These are phyloP conservation scores for Enoplosus armatus DNA, from an alignment of 2,797 vertebrate species.

Conservation along the genomic window DNA sequence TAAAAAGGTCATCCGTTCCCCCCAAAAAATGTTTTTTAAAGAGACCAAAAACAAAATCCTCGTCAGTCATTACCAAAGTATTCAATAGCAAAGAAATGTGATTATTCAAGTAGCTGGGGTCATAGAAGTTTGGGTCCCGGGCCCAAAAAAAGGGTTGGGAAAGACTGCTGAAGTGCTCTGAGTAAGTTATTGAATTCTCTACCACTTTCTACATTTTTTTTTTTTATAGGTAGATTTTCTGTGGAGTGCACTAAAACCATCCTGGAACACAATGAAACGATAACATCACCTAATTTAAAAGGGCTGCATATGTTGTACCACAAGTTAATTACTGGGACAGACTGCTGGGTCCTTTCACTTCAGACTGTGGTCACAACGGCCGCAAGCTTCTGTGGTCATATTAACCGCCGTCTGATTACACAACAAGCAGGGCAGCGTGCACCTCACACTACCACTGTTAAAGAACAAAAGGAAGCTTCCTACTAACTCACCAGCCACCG, in stretches of 20 bases:
- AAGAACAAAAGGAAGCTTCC: not conserved
- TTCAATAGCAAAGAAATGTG: not conserved
- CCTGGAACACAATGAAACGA: not conserved
- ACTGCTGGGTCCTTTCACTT: not conserved
- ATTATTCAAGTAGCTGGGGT: not conserved
- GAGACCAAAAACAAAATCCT: too few relatives aligned
- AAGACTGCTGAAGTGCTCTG: not conserved
- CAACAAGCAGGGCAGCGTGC: not conserved
- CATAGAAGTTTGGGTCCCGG: not conserved
- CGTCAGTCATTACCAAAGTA: not conserved
- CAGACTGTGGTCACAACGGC: conserved; percentile 2
- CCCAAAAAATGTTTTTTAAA: too few relatives aligned
- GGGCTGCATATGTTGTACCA: conserved; percentile 1
- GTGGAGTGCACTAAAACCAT: not conserved
- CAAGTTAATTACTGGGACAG: not conserved
- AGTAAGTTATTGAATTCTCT: not conserved
- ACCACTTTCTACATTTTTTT: too few relatives aligned
- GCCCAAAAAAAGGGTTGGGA: not conserved
- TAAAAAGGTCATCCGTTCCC: not conserved
- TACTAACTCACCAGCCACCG: not conserved
- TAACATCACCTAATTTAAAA: not conserved
- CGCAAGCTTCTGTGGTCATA: not conserved
- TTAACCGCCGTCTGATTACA: not conserved
- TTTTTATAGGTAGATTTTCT: too few relatives aligned
- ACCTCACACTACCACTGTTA: not conserved